These are phyloP conservation scores for Coregonus sp. DNA, from an alignment of 2,797 vertebrate species.

Conservation along the genomic window DNA sequence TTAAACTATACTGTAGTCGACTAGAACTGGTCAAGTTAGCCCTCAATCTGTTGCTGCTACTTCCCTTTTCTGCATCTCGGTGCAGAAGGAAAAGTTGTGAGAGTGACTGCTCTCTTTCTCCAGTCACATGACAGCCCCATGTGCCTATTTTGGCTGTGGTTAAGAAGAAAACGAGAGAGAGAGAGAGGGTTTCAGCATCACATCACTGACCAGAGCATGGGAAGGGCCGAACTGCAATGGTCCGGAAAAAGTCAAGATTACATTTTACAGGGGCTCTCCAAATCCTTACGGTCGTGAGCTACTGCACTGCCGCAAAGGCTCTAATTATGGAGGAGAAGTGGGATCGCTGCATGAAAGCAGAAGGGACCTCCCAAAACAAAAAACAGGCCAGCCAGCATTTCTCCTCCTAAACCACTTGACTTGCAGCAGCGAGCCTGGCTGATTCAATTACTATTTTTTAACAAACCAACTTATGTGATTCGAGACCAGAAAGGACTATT, in stretches of 20 bases:
- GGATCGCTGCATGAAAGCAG: slow-evolving; percentile 57
- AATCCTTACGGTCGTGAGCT: slow-evolving; percentile 49
- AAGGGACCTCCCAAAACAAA: slow-evolving; percentile 68
- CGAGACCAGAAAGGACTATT: slow-evolving; percentile 46
- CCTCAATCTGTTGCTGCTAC: slow-evolving; percentile 24
- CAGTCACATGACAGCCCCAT: slow-evolving; percentile 60
- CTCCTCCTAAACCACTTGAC: slow-evolving; percentile 52
- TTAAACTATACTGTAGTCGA: neutral
- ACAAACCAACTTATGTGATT: slow-evolving; percentile 45
- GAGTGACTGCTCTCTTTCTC: slow-evolving; percentile 59
- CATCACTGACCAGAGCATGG: slow-evolving; percentile 59
- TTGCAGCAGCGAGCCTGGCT: slow-evolving; percentile 53
- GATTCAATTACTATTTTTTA: slow-evolving; percentile 54
- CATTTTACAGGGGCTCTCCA: slow-evolving; percentile 45
- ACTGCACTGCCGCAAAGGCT: slow-evolving; percentile 55
- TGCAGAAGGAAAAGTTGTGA: slow-evolving; percentile 76
- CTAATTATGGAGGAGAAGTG: slow-evolving; percentile 67
- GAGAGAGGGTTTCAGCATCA: slow-evolving; percentile 36
- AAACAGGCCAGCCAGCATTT: slow-evolving; percentile 58
- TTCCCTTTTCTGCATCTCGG: slow-evolving; percentile 65
- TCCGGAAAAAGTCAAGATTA: slow-evolving; percentile 25
- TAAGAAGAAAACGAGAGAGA: slow-evolving; percentile 19
- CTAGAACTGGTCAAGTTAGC: slow-evolving; percentile 13
- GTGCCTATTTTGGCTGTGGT: slow-evolving; percentile 32
- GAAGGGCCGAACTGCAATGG: slow-evolving; percentile 38